A percentile compares a stretch with the other conserved stretches of the same genome.
phyloP scores from a whole-genome alignment of 2,113 vertebrate species.

The Strix aluco region DNA sequence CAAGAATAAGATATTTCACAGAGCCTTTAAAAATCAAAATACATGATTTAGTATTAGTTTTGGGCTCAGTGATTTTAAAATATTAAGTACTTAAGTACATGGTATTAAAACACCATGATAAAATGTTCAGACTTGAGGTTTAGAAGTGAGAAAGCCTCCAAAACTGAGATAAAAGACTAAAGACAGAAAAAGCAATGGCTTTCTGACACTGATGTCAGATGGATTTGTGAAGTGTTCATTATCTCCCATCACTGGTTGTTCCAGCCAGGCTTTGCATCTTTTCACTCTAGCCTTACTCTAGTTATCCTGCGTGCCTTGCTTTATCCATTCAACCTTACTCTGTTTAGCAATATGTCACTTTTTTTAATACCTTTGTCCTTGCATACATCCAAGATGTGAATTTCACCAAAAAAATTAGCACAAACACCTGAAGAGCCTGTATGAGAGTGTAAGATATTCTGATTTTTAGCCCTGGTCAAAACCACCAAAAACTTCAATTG shows the following conservation, averaged over 20 bases:
- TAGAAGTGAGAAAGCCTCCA: not conserved
- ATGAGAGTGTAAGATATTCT: not conserved
- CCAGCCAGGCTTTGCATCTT: not conserved
- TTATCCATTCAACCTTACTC: not conserved
- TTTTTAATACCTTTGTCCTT: not conserved
- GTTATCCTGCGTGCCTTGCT: not conserved
- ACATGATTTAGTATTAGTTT: not conserved
- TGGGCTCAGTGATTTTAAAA: not conserved
- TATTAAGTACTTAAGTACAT: not conserved
- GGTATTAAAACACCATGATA: not conserved
- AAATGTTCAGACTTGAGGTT: not conserved
- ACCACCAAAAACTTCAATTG: not conserved
- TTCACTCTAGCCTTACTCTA: not conserved
- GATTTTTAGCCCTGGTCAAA: not conserved
- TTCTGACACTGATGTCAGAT: not conserved
- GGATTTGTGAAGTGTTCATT: not conserved
- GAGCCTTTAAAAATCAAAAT: not conserved
- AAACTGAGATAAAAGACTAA: not conserved
- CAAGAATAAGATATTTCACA: not conserved
- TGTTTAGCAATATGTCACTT: not conserved
- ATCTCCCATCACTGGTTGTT: not conserved
- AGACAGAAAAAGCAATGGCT: not conserved
- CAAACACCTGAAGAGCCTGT: not conserved
- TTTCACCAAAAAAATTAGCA: not conserved
- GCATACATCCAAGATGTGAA: not conserved